Base-by-base conservation (phyloP, 1,140 invertebrate genomes). In the Aphaenogaster ashmeadi region DNA sequence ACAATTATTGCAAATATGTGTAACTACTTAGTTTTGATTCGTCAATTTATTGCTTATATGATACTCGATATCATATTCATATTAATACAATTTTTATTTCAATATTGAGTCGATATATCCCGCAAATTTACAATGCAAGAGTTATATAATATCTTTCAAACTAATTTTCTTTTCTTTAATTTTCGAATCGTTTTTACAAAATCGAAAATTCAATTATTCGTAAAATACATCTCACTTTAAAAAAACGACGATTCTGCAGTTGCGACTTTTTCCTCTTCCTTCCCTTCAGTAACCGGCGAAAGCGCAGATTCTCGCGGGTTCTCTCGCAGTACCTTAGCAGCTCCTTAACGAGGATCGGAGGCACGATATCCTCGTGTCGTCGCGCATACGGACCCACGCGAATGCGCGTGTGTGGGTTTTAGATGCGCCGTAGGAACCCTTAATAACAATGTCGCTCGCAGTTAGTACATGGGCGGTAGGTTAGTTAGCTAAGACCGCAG, bases 371-470 rank as follows among this genome's bases (percentile, higher is more conserved):
- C 84, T 81, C 78, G 86, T 87, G 71, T 74, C 52, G 47, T 58
- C 47, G 62, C 52, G 15, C 13, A 56, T 50, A 38, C 54, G 60
- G n/a, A 60, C 21, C 13, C 85, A 54, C 66, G 77, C 69, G 69
- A 71, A 18, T 74, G 18, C n/a, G 33, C 54, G 80, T 56, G 87
- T 66, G 78, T 79, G 47, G 44, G 38, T 58, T 71, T 90, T 72
- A 56, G 72, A 81, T 67, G 80, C 87, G 86, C 13, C 38, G 89
- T 87, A 84, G 71, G 56, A 83, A 62, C 71, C 50, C 91, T 92
- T 94, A 94, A 94, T 92, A 94, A 94, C 93, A 93, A 93, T 94
- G 93, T 94, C 92, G 91, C 93, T 92, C 90, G 91, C 92, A 89
- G 91, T 93, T 91, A 92, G 91, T 90, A 87, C 89, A 93, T 90